Percentiles rank a stretch among this genome's conserved stretches.
These are phyloP conservation scores for Pedionomus torquatus DNA, from an alignment of 2,113 vertebrate species.

Conservation along the genomic window DNA sequence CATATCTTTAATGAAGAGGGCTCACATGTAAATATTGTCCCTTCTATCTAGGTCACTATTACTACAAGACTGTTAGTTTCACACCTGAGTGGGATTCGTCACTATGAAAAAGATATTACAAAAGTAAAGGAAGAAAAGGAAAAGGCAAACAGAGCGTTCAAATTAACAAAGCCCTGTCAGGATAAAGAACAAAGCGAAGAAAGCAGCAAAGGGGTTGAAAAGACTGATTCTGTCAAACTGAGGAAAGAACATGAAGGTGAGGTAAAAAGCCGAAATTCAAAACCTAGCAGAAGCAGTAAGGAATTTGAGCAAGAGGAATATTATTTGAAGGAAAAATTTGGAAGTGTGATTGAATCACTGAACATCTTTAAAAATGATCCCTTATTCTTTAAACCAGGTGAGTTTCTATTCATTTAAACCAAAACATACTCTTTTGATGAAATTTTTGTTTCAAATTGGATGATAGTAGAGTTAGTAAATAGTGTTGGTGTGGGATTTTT, in stretches of 20 bases:
- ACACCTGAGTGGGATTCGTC: constrained; percentile 95
- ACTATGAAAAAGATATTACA: constrained; percentile 92
- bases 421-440: background rate
- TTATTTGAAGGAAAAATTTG: constrained; percentile 92
- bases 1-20: background rate
- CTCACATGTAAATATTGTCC: background rate
- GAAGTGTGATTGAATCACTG: constrained; percentile 87
- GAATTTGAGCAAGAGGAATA: constrained; percentile 93
- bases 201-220: constrained; percentile 67
- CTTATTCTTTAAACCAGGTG: constrained; percentile 95
- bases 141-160: constrained; percentile 82
- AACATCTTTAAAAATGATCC: constrained; percentile 95
- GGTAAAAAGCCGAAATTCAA: constrained; percentile 58
- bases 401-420: constrained; percentile 48
- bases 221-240: constrained; percentile 36
- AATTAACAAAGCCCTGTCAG: constrained; percentile 54
- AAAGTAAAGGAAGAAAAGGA: constrained; percentile 91
- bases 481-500: background rate
- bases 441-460: background rate
- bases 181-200: constrained; percentile 69
- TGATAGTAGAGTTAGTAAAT: background rate
- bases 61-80: constrained; percentile 91
- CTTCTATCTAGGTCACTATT: constrained; percentile 84
- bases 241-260: constrained; percentile 66
- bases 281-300: constrained; percentile 75